Evolutionary conservation across 1,140 invertebrate genomes (phyloP).

Genomic region (Diachasma alloeum): DNA sequence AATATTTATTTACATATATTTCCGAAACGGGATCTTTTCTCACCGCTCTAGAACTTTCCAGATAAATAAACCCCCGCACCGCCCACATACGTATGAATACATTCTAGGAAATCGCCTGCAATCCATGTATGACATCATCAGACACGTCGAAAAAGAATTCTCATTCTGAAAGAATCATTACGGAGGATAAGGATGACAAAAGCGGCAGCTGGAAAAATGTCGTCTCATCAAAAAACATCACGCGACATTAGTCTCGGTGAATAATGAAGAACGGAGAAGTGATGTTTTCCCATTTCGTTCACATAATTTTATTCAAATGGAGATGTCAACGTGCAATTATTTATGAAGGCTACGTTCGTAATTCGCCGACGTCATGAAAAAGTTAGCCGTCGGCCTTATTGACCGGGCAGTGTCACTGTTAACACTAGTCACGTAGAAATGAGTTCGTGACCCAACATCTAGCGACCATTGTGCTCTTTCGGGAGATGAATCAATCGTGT

Average conservation of each 20-base stretch:
- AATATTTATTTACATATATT: not conserved
- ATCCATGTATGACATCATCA: not conserved
- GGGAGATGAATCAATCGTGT: not conserved
- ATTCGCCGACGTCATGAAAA: not conserved
- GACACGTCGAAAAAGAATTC: not conserved
- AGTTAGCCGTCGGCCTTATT: not conserved
- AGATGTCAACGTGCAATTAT: not conserved
- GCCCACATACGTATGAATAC: not conserved
- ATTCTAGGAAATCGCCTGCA: not conserved
- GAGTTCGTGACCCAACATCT: not conserved
- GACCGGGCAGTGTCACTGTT: not conserved
- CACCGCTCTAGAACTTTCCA: not conserved
- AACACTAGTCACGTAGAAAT: constrained; percentile 1
- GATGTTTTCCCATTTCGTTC: not conserved
- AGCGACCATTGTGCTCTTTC: not conserved
- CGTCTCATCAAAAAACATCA: not conserved
- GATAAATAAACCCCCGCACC: not conserved
- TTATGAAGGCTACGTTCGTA: not conserved
- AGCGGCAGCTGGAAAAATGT: not conserved
- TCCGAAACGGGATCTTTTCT: not conserved
- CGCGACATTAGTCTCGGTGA: not conserved
- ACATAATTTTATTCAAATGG: not conserved
- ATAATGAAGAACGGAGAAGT: not conserved
- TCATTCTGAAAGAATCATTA: not conserved
- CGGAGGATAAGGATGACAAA: not conserved